Evolutionary conservation across 2,888 invertebrate species (phyloP), one percentile per base, ranked within the genome.

Genomic region (Atethmia centrago): DNA sequence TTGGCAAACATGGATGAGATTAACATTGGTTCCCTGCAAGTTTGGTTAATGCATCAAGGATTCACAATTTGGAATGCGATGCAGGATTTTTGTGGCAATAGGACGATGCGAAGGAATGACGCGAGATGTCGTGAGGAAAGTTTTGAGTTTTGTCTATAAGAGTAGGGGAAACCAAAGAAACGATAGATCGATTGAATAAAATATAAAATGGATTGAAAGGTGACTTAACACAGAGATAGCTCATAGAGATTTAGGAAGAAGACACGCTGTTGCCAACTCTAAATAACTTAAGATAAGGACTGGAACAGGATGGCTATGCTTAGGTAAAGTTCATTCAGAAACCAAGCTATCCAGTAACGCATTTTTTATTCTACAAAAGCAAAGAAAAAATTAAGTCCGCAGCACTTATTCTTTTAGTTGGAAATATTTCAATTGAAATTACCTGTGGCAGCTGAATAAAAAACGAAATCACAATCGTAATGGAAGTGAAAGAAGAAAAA

Each of bases 341-440:
- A 19, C 8, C 8, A 28, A 63, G 19, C 10, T 21, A 14, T 7
- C n/a, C 21, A 0, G 4, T 45, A 21, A 16, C 25, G 5, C 19
- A 28, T 10, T n/a, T 51, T 21, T 68, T 28, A 12, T 51, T 65
- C 14, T 21, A 3, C 25, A 68, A 28, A 67, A 12, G 56, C 28
- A 53, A 45, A 77, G 12, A 31, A 45, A 28, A 49, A 64, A 71
- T 53, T n/a, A 42, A 58, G n/a, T 58, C 25, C 36, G 12, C 40
- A 47, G 53, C 28, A 51, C 16, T 74, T 63, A 51, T 45, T 56
- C 1, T 61, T 12, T 70, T 72, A 25, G 53, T 65, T 14, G 53
- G 12, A 58, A 78, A 45, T n/a, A 49, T 68, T 66, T 62, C 25
- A 31, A 69, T 64, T 56, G 66, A 69, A 62, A 70, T 73, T 68